Base-by-base conservation (phyloP, 2,888 invertebrate genomes). In the Caenorhabditis wallacei region DNA sequence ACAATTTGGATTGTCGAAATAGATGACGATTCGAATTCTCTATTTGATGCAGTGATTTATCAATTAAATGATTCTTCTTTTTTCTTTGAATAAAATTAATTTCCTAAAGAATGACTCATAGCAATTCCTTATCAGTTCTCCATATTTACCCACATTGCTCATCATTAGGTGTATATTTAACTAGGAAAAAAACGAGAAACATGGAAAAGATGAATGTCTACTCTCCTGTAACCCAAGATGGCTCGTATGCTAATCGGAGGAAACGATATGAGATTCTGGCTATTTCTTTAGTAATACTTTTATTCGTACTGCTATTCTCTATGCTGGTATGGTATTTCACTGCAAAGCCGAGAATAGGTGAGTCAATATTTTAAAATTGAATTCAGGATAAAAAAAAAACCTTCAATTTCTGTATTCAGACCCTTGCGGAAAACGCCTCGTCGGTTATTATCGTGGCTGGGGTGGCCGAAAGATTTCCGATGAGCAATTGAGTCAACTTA, bases 361-460 rank as follows among this genome's bases (percentile, higher is more conserved):
- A 22, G 22, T 18, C 3, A 2, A 43, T 43, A 16, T 43, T 43
- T 43, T 10, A 43, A 16, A n/a, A 46, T 46, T 46, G 5, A n/a
- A 0, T n/a, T 46, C 16, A 13, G 16, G 10, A 16, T n/a, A 46
- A 16, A 46, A 16, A 5, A 1, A 5, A 8, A 30, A 30, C 30
- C 30, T 30, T 30, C 8, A 3, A 30, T 30, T 3, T 30, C 30
- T 30, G 8, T 30, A 5, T 30, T 30, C 30, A 30, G 30, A 40
- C 13, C 16, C 40, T 22, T 61, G 61, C 10, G 43, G n/a, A 24
- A 46, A 61, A 26, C 61, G 61, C 0, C 1, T 61, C 0, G 43
- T 46, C 24, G 61, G 61, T 4, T 61, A 61, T 8, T 61, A 24
- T 16, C 20, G 8, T 13, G 61, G 43, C 1, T 61, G 61, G 61